Evolutionary conservation across 2,113 vertebrate species (phyloP).

Genomic region (Mesitornis unicolor): DNA sequence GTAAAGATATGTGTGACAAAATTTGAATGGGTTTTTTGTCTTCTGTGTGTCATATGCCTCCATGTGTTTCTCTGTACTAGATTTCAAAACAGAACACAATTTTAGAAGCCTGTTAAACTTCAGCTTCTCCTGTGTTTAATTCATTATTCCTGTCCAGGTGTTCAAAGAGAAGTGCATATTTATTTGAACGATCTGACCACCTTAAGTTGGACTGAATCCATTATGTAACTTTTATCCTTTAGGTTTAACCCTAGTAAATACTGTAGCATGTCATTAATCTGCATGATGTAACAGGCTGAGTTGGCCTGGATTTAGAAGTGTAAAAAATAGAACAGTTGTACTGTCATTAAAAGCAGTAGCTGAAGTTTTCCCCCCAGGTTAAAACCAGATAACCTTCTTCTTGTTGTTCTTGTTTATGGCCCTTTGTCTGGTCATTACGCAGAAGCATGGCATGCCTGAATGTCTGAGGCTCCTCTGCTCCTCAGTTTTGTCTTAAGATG

Average conservation of each 20-base stretch:
- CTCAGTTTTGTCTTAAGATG: neutral
- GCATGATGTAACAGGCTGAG: slow-evolving; percentile 41
- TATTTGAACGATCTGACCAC: neutral
- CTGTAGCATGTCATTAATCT: slow-evolving; percentile 32
- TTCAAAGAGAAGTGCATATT: neutral
- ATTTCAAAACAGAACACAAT: neutral
- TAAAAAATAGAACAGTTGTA: neutral
- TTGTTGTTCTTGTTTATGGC: neutral
- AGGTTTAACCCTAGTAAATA: slow-evolving; percentile 23
- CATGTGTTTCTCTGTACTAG: neutral
- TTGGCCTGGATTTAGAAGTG: slow-evolving; percentile 50
- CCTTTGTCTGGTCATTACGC: neutral
- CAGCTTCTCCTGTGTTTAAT: neutral
- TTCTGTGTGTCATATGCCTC: neutral
- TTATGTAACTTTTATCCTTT: slow-evolving; percentile 45
- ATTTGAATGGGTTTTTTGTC: neutral
- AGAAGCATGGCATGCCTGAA: neutral
- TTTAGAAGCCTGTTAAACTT: neutral
- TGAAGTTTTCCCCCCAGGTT: neutral
- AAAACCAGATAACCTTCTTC: neutral
- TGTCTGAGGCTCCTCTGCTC: neutral
- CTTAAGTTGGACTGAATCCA: neutral
- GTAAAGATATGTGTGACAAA: neutral
- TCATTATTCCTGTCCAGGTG: neutral
- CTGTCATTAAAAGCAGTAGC: neutral